Percentiles rank a stretch among this genome's conserved stretches.
These are phyloP conservation scores for Dermochelys coriacea DNA, from an alignment of 2,797 vertebrate genomes.

Conservation along the genomic window DNA sequence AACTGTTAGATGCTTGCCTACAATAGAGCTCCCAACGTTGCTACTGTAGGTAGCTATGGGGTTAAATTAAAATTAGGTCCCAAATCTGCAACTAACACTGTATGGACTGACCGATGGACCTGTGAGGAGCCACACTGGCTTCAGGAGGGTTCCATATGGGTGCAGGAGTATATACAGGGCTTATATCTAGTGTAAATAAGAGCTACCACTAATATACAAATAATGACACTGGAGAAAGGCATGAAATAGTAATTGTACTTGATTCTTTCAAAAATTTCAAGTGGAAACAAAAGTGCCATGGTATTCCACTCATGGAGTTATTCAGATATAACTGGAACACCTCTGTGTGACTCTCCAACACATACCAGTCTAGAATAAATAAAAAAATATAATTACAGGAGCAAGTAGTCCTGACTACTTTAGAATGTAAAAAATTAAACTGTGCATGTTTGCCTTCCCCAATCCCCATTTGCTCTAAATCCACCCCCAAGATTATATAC, in stretches of 20 bases:
- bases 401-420: background rate
- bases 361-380: slow-evolving; percentile 52
- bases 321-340: slow-evolving; percentile 16
- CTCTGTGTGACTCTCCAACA: slow-evolving; percentile 33
- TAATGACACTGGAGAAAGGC: background rate
- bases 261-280: slow-evolving; percentile 47
- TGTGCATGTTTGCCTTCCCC: background rate
- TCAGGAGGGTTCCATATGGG: background rate
- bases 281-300: slow-evolving; percentile 32
- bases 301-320: slow-evolving; percentile 46
- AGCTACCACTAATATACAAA: background rate
- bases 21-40: background rate
- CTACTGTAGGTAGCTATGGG: background rate
- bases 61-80: background rate
- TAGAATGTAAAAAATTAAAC: background rate
- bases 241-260: slow-evolving; percentile 9
- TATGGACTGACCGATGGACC: background rate
- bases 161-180: background rate
- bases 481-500: background rate
- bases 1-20: background rate
- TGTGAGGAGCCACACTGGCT: background rate
- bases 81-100: background rate
- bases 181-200: background rate
- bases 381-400: background rate
- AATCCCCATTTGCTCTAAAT: background rate